A percentile compares a stretch with the other conserved stretches of the same genome.
These are phyloP conservation scores for Oreohelix idahoensis DNA, from an alignment of 1,140 invertebrate genomes.

Conservation along the genomic window DNA sequence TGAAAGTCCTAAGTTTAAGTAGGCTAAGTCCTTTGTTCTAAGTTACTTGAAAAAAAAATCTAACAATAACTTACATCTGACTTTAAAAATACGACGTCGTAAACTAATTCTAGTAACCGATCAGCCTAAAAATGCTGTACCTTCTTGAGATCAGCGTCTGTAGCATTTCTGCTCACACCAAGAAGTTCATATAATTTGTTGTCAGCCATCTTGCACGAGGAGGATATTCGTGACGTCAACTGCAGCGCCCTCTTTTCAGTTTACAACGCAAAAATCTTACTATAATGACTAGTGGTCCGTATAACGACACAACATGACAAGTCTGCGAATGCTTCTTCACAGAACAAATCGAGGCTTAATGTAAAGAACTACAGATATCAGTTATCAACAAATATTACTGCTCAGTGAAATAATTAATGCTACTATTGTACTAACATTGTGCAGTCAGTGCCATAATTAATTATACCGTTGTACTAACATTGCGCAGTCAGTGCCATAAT, in stretches of 20 bases:
- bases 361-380: no score
- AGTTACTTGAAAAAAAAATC: neutral
- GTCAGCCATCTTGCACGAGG: constrained; percentile 77
- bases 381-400: no score
- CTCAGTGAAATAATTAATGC: no score
- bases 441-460: no score
- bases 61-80: neutral
- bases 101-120: neutral
- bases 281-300: neutral
- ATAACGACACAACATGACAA: no score
- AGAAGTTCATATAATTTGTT: constrained; percentile 88
- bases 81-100: neutral
- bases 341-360: no score
- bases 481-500: no score
- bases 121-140: constrained; percentile 73
- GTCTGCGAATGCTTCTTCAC: no score
- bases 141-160: constrained; percentile 89
- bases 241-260: constrained; percentile 35
- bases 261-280: neutral
- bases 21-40: neutral
- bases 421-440: no score
- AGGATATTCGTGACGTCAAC: constrained; percentile 38
- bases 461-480: no score
- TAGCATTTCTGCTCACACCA: constrained; percentile 83
- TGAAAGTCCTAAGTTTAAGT: no score